These are phyloP conservation scores for Catocala fraxini DNA, from an alignment of 2,888 invertebrate species.

Conservation along the genomic window DNA sequence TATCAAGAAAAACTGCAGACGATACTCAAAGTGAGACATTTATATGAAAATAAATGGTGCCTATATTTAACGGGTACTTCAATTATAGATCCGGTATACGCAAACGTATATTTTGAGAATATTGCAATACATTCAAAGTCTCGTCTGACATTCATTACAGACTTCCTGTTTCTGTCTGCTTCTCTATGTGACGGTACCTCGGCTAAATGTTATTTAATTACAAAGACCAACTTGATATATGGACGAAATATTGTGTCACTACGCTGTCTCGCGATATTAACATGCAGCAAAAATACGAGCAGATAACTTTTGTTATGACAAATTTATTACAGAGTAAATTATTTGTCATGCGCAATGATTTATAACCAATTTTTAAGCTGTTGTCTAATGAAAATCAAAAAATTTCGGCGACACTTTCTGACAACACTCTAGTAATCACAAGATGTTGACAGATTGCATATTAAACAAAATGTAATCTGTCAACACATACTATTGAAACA, in stretches of 20 bases:
- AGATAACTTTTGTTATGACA: constrained; percentile 18
- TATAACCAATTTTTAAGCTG: not conserved
- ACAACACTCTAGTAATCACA: no score
- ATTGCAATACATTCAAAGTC: constrained; percentile 36
- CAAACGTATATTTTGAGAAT: constrained; percentile 16
- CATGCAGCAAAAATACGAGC: constrained; percentile 14
- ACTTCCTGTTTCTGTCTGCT: constrained; percentile 15
- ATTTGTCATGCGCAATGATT: constrained; percentile 21
- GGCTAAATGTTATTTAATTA: constrained; percentile 32
- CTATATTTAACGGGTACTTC: constrained; percentile 39
- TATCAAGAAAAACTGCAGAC: constrained; percentile 31
- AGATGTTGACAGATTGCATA: no score
- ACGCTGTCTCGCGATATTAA: constrained; percentile 14
- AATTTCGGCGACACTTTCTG: no score
- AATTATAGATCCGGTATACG: constrained; percentile 44
- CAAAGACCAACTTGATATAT: constrained; percentile 27
- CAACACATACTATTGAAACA: no score
- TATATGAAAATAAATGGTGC: constrained; percentile 37
- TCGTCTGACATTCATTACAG: constrained; percentile 33
- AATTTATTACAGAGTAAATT: constrained; percentile 20
- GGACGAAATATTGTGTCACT: constrained; percentile 25
- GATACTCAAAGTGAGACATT: constrained; percentile 40
- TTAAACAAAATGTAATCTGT: no score
- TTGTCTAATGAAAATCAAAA: no score
- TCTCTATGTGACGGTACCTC: constrained; percentile 7